A percentile compares a stretch with the other conserved stretches of the same genome.
Evolutionary conservation across 2,113 vertebrate species (phyloP).

Genomic region (Alethe diademata): DNA sequence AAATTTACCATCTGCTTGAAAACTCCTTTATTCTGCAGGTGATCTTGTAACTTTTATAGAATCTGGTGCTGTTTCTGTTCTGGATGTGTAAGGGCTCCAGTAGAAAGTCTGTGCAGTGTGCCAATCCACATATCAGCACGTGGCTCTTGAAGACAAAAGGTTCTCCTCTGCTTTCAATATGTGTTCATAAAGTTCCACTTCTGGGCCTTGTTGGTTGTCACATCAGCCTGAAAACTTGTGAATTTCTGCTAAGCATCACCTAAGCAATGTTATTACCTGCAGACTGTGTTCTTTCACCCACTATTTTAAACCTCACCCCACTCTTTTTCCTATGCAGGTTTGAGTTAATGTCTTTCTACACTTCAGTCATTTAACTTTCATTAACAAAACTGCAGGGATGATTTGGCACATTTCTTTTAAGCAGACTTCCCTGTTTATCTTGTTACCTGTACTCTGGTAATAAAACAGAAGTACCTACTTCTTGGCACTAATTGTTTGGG

Average conservation of each 20-base stretch:
- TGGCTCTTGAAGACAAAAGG: background rate
- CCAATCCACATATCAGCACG: accelerated
- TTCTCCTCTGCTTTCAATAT: background rate
- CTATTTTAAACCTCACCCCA: background rate
- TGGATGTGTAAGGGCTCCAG: background rate
- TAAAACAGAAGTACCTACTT: background rate
- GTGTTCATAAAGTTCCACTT: background rate
- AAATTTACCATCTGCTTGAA: background rate
- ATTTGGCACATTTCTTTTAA: background rate
- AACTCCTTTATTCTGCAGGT: background rate
- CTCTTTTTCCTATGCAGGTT: background rate
- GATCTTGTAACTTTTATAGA: background rate
- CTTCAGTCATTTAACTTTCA: background rate
- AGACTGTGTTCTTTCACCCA: background rate
- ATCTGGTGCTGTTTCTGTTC: background rate
- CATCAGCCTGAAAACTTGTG: background rate
- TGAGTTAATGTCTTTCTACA: background rate
- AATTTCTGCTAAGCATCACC: background rate
- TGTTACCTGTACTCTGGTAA: background rate
- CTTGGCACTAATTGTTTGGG: background rate
- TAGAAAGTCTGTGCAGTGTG: background rate
- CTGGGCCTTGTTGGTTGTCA: background rate
- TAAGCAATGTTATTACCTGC: background rate
- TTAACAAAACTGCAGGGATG: background rate
- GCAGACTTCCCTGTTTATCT: background rate